Evolutionary conservation across 2,113 vertebrate genomes (phyloP).

Genomic region (Anas platyrhynchos): DNA sequence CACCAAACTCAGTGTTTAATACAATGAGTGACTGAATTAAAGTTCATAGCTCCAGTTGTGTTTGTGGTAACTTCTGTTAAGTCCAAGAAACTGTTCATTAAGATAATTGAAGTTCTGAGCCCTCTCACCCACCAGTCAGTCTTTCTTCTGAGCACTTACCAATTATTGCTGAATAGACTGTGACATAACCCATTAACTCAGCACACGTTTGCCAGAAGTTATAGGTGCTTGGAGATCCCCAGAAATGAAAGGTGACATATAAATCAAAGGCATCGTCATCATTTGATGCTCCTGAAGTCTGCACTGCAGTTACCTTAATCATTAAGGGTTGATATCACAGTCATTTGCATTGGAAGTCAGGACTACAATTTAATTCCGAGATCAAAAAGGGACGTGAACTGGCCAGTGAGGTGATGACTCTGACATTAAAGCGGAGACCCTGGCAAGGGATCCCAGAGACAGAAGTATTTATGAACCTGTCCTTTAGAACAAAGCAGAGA

Average conservation of each 20-base stretch:
- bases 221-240: slow-evolving; percentile 52
- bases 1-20: background rate
- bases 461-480: slow-evolving; percentile 4
- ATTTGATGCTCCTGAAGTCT: slow-evolving; percentile 3
- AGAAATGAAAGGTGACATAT: slow-evolving; percentile 29
- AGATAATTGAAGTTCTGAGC: slow-evolving; percentile 51
- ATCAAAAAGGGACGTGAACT: slow-evolving; percentile 29
- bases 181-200: slow-evolving; percentile 41
- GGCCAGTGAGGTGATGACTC: background rate
- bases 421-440: background rate
- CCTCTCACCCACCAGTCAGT: slow-evolving; percentile 48
- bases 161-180: slow-evolving; percentile 51
- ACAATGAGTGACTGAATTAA: background rate
- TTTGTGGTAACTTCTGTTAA: background rate
- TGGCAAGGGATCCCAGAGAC: background rate
- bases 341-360: slow-evolving; percentile 14
- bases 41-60: slow-evolving; percentile 10
- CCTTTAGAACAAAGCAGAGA: slow-evolving; percentile 23
- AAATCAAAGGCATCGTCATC: slow-evolving; percentile 51
- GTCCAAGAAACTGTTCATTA: slow-evolving; percentile 32
- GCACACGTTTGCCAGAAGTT: slow-evolving; percentile 41
- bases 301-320: slow-evolving; percentile 26
- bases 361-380: background rate
- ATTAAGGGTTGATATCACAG: background rate
- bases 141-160: slow-evolving; percentile 39